Evolutionary conservation across 2,113 vertebrate genomes (phyloP).

Genomic region (Scopus umbretta): DNA sequence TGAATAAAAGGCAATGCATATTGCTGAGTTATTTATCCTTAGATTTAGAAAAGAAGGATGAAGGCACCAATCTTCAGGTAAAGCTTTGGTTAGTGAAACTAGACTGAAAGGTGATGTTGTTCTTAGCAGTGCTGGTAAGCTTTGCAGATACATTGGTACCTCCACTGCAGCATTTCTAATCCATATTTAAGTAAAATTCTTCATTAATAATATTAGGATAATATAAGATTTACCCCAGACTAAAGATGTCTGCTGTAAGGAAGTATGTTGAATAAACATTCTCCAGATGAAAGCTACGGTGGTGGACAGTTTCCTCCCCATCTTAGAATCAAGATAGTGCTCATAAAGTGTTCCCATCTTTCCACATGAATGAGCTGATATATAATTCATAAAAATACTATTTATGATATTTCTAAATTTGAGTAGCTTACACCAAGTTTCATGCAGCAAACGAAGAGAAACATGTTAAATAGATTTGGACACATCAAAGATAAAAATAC

Average conservation of each 20-base stretch:
- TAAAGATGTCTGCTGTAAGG: not conserved
- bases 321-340: not conserved
- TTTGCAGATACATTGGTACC: fast-evolving
- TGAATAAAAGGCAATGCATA: not conserved
- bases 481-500: conserved; percentile 23
- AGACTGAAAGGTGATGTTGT: not conserved
- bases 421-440: not conserved
- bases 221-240: not conserved
- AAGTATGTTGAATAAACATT: not conserved
- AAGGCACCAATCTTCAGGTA: not conserved
- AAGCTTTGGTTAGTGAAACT: not conserved
- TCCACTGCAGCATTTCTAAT: not conserved
- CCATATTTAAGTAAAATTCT: not conserved
- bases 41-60: not conserved
- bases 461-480: not conserved
- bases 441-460: not conserved
- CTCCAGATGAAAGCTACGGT: not conserved
- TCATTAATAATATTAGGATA: not conserved
- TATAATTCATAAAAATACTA: not conserved
- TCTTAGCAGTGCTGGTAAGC: not conserved
- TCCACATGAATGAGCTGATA: not conserved
- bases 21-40: not conserved
- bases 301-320: not conserved
- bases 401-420: not conserved
- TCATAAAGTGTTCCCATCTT: not conserved